Evolutionary conservation across 2,113 vertebrate genomes (phyloP), one percentile per base, ranked within the genome.

Genomic region (Peucedramus taeniatus): DNA sequence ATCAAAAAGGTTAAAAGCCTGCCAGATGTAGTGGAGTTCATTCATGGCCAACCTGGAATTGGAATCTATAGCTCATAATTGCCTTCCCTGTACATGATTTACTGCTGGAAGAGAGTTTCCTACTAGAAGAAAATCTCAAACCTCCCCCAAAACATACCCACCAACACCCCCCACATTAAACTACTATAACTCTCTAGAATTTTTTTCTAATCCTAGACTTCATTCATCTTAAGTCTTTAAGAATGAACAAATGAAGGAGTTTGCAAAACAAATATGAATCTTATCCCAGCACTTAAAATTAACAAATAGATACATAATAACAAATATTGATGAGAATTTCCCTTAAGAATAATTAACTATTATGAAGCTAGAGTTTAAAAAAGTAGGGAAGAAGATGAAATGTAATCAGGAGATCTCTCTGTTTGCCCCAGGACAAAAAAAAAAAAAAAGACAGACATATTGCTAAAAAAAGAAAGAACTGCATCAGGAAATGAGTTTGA

Each of bases 141-240:
- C 8, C 1, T 15, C 1, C 2, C 12, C 31, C 3, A 17, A n/a
- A 53, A 40, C 3, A 70, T 45, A 42, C 1, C 7, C 4, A 61
- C 2, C 7, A 30, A 37, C 2, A 42, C 0, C 2, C 5, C 2
- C 0, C 2, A 19, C 14, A 3, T 11, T 7, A 35, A 65, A 64
- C 10, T 33, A 12, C 7, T 50, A 11, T 1, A 10, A 63, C 42
- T 18, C 7, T 57, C 9, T 35, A 49, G 26, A 23, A 31, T 18
- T 9, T 13, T 83, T 84, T 87, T 53, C 20, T 54, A 15, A 4
- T 79, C 5, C 30, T 66, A 21, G 18, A 30, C 9, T 31, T 70
- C 14, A 49, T 85, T 79, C 9, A 24, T 60, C 14, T 61, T 39
- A 63, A 69, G 9, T 49, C 15, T 51, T 8, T 15, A 40, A 31